Conservation (phyloP, 1,140 invertebrate genomes). For the Parasteatoda tepidariorum region DNA sequence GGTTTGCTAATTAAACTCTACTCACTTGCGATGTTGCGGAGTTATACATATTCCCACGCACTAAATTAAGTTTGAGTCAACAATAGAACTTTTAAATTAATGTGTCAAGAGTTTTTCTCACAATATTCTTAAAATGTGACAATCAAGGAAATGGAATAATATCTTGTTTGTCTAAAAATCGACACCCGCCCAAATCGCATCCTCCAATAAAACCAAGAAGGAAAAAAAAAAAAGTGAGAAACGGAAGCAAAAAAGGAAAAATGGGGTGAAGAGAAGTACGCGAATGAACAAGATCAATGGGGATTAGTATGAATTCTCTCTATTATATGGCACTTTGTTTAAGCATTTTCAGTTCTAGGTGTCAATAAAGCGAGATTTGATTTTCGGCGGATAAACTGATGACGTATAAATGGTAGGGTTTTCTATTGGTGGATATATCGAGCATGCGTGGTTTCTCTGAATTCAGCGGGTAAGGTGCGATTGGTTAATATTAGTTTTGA, state of each 20-base stretch:
- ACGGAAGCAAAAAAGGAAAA: background rate
- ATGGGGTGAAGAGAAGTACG: background rate
- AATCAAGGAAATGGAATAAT: background rate
- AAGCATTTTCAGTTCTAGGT: slow-evolving; percentile 52
- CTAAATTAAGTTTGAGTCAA: background rate
- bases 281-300: slow-evolving; percentile 57
- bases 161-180: background rate
- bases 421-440: slow-evolving; percentile 15
- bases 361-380: slow-evolving; percentile 58
- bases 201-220: slow-evolving; percentile 14
- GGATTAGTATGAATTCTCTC: slow-evolving; percentile 53
- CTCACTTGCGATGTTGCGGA: slow-evolving; percentile 14
- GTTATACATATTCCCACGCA: slow-evolving; percentile 2
- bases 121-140: background rate
- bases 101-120: background rate
- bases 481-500: background rate
- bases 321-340: slow-evolving; percentile 56
- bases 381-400: slow-evolving; percentile 44
- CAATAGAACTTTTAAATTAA: background rate
- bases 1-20: no score
- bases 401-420: slow-evolving; percentile 12
- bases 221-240: no score
- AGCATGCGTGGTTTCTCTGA: slow-evolving; percentile 21
- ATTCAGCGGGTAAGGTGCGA: background rate
- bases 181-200: background rate